Percentiles rank a stretch among this genome's conserved stretches.
phyloP scores from a whole-genome alignment of 2,888 invertebrate genomes.

The Eupithecia inturbata region DNA sequence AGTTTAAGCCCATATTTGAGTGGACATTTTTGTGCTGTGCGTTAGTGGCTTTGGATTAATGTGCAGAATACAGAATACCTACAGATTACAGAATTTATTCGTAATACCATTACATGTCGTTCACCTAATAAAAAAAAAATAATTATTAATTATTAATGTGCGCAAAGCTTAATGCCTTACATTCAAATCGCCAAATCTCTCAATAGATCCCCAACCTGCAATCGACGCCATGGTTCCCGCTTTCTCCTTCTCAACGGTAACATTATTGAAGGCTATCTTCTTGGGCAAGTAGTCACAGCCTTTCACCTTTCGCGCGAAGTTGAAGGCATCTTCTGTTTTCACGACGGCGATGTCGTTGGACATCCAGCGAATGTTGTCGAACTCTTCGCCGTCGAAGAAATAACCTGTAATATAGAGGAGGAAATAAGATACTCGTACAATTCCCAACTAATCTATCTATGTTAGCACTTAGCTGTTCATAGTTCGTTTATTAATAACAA shows the following conservation, averaged over 20 bases:
- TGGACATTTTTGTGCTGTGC: no score
- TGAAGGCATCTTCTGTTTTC: slow-evolving; percentile 70
- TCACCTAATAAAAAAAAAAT: no score
- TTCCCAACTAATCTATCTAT: no score
- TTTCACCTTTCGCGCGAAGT: slow-evolving; percentile 62
- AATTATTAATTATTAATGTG: no score
- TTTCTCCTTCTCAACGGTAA: slow-evolving; percentile 56
- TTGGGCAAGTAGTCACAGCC: slow-evolving; percentile 73
- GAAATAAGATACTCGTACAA: neutral
- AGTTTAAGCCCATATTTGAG: no score
- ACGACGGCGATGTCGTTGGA: slow-evolving; percentile 73
- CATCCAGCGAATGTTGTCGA: slow-evolving; percentile 77
- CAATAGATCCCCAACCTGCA: slow-evolving; percentile 71
- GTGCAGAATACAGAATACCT: no score
- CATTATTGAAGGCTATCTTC: slow-evolving; percentile 65
- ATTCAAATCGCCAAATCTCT: slow-evolving; percentile 54
- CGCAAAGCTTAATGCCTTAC: no score
- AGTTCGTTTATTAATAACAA: no score
- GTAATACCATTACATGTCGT: no score
- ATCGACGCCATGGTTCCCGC: slow-evolving; percentile 54
- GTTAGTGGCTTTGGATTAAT: no score
- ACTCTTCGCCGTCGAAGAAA: slow-evolving; percentile 66
- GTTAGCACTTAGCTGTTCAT: no score
- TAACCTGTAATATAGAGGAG: slow-evolving; percentile 54
- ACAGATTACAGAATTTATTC: no score